These are phyloP conservation scores for Alectoris magna DNA, from an alignment of 2,797 vertebrate genomes.

Conservation along the genomic window DNA sequence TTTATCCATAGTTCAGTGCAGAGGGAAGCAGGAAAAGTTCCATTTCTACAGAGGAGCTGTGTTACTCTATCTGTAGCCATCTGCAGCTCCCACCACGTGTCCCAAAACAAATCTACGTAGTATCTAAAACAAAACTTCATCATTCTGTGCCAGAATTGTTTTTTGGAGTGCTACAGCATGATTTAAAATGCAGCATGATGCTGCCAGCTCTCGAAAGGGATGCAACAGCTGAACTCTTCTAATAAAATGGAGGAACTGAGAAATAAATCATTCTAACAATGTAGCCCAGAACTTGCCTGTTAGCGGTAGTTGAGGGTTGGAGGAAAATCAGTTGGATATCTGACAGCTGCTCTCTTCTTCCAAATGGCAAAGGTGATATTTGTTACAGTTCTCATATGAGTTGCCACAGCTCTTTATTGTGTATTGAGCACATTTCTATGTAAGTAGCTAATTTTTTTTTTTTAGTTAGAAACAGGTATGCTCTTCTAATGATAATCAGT, in stretches of 20 bases:
- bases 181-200: accelerated
- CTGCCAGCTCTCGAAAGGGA: neutral
- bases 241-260: neutral
- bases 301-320: neutral
- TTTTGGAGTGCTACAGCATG: accelerated
- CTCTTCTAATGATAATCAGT: neutral
- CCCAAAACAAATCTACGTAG: neutral
- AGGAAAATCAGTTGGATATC: neutral
- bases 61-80: neutral
- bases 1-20: neutral
- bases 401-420: neutral
- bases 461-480: neutral
- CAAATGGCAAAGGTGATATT: neutral
- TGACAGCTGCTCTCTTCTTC: neutral
- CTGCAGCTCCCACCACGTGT: neutral
- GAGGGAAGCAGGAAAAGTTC: neutral
- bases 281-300: neutral
- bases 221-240: neutral
- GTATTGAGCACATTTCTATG: neutral
- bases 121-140: neutral
- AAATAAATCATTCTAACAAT: neutral
- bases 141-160: neutral
- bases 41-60: neutral
- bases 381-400: neutral
- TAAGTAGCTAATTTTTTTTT: neutral